Percentiles rank a stretch among this genome's conserved stretches.
These are phyloP conservation scores for Alloscopus bannaensis DNA, from an alignment of 2,888 invertebrate species.

Conservation along the genomic window DNA sequence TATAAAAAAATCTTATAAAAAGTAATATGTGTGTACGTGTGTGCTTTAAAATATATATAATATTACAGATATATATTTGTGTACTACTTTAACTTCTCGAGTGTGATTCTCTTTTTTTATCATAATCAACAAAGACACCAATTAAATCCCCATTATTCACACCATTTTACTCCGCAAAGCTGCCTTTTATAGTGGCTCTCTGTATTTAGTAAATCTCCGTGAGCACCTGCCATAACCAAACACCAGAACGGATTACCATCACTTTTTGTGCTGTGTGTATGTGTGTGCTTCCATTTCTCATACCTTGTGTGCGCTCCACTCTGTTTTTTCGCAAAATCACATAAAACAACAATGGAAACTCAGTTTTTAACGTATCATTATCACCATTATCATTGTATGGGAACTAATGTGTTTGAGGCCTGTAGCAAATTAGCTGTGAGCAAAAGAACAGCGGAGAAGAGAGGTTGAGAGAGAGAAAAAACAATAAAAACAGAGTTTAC, in stretches of 20 bases:
- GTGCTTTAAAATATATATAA: neutral
- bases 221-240: constrained; percentile 13
- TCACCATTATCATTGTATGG: constrained; percentile 35
- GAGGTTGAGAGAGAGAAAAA: neutral
- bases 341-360: constrained; percentile 50
- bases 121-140: constrained; percentile 39
- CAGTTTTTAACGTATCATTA: constrained; percentile 41
- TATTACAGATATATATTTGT: no score
- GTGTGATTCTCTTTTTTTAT: constrained; percentile 31
- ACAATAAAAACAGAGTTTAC: neutral
- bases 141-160: constrained; percentile 60
- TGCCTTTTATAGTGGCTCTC: no score
- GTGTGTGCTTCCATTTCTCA: neutral
- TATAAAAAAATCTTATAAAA: neutral
- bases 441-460: constrained; percentile 11
- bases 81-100: constrained; percentile 5
- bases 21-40: no score
- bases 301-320: constrained; percentile 7
- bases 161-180: constrained; percentile 46
- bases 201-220: no score
- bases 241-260: constrained; percentile 29
- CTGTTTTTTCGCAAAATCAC: constrained; percentile 37
- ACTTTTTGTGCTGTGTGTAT: neutral
- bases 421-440: constrained; percentile 61
- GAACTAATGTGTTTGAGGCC: constrained; percentile 48